These are phyloP conservation scores for Pocillopora grandis DNA, from an alignment of 92 coral and sea anemone genomes.

Conservation along the genomic window DNA sequence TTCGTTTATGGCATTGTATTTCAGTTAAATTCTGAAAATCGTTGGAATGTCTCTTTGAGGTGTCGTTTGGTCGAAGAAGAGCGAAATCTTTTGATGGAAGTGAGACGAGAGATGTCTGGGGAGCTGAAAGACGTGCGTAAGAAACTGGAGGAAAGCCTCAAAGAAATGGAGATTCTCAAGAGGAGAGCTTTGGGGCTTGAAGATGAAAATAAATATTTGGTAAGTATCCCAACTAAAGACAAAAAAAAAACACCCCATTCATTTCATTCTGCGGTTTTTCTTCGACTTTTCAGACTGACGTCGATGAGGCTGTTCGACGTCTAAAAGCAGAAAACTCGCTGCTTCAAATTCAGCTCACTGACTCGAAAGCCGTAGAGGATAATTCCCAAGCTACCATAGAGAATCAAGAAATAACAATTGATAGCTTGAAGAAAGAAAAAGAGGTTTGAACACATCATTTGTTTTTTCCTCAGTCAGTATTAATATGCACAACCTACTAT, in stretches of 20 bases:
- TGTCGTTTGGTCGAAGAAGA: conserved; percentile 44
- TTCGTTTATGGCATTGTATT: no score
- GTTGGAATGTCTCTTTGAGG: neutral
- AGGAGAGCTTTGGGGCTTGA: conserved; percentile 34
- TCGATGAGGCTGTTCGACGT: conserved; percentile 22
- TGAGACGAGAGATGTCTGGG: conserved; percentile 35
- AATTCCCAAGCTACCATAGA: conserved; percentile 39
- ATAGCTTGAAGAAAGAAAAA: conserved; percentile 34
- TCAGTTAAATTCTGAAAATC: neutral
- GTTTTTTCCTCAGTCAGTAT: neutral
- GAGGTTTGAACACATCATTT: conserved; percentile 15
- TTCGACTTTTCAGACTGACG: conserved; percentile 16
- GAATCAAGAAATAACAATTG: conserved; percentile 41
- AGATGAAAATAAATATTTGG: conserved; percentile 42
- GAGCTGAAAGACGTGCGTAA: conserved; percentile 32
- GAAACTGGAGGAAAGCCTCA: conserved; percentile 27
- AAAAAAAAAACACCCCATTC: no score
- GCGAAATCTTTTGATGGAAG: conserved; percentile 10
- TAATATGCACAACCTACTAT: no score
- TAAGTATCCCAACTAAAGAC: conserved; percentile 9
- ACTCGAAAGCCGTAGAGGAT: conserved; percentile 20
- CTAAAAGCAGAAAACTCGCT: conserved; percentile 28
- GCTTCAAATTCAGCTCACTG: conserved; percentile 28
- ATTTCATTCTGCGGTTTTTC: neutral
- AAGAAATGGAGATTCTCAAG: conserved; percentile 37